Evolutionary conservation across 1,140 invertebrate genomes (phyloP).

Genomic region (Ceratitis capitata): DNA sequence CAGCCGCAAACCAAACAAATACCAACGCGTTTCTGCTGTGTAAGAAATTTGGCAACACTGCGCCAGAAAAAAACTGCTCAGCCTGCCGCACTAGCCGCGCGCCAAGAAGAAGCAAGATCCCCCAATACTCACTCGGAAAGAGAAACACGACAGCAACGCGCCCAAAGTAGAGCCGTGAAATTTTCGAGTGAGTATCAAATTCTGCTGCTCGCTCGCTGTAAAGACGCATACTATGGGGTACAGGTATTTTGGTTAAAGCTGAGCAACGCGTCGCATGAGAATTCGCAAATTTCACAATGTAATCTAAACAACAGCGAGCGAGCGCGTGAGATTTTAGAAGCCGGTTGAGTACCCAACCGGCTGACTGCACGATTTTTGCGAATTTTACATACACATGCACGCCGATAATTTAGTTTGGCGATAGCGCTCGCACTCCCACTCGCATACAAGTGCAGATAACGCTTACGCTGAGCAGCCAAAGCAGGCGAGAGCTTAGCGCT

Average conservation of each 20-base stretch:
- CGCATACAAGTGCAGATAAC: neutral
- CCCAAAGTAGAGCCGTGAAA: neutral
- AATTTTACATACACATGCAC: neutral
- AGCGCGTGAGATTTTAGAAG: conserved; percentile 25
- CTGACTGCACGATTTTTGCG: conserved; percentile 14
- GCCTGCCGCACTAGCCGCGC: neutral
- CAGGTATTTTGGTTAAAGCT: neutral
- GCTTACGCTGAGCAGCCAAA: neutral
- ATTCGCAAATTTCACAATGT: neutral
- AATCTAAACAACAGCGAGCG: neutral
- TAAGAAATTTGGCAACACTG: conserved; percentile 35
- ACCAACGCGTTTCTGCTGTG: neutral
- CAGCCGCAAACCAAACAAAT: neutral
- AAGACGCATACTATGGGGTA: neutral
- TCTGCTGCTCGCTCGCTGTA: conserved; percentile 4
- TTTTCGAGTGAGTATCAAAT: neutral
- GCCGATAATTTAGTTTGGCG: neutral
- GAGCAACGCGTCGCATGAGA: neutral
- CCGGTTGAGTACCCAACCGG: neutral
- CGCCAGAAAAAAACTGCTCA: conserved; percentile 4
- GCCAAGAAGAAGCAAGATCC: neutral
- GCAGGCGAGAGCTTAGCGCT: neutral
- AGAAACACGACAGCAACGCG: neutral
- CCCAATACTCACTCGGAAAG: neutral
- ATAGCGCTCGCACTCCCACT: neutral